phyloP scores from a whole-genome alignment of 2,113 vertebrate species.

The Mobula hypostoma region DNA sequence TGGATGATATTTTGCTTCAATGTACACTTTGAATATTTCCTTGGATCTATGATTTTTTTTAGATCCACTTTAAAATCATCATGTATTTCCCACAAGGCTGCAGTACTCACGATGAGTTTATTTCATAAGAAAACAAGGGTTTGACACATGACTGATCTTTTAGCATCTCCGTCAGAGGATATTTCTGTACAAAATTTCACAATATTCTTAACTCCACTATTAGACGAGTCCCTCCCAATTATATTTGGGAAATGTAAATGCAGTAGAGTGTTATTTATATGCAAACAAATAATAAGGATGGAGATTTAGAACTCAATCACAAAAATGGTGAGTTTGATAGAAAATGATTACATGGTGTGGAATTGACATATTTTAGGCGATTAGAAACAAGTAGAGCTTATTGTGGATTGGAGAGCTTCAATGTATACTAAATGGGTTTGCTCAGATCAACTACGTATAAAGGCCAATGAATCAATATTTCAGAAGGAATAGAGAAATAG shows the following conservation, averaged over 20 bases:
- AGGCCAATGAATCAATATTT: not conserved
- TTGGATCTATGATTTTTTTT: conserved; percentile 46
- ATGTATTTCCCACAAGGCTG: not conserved
- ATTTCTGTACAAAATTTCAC: not conserved
- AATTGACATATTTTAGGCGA: not conserved
- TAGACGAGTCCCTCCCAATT: not conserved
- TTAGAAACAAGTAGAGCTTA: too few relatives aligned
- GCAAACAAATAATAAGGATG: too few relatives aligned
- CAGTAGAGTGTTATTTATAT: too few relatives aligned
- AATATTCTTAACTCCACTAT: not conserved
- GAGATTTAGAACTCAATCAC: not conserved
- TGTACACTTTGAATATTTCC: conserved; percentile 45
- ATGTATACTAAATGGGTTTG: not conserved
- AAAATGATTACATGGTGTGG: not conserved
- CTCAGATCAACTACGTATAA: not conserved
- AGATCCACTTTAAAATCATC: not conserved
- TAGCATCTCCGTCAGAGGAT: not conserved
- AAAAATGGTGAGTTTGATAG: not conserved
- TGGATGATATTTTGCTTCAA: conserved; percentile 48
- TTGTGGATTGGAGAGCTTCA: not conserved
- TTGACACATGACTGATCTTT: not conserved
- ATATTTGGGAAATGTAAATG: not conserved
- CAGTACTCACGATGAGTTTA: not conserved
- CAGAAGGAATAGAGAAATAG: not conserved
- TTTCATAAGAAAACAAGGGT: not conserved